phyloP scores from a whole-genome alignment of 2,888 invertebrate species.

The Pristionchus maxplancki region DNA sequence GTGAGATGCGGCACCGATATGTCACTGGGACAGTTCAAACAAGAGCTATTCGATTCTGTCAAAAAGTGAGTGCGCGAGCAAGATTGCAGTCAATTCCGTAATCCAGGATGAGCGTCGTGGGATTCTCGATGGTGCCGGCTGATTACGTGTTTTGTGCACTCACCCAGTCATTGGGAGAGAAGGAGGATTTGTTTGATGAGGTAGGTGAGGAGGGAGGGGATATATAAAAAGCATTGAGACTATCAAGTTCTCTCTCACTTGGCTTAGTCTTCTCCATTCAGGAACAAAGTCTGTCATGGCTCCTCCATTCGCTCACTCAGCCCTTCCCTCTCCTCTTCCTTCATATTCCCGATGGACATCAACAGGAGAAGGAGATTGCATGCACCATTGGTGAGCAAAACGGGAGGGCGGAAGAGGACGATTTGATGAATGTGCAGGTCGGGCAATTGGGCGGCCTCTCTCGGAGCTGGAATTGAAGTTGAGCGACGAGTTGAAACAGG shows the following conservation, averaged over 20 bases:
- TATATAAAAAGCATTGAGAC: too few species aligned
- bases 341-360: conserved; percentile 60
- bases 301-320: conserved; percentile 49
- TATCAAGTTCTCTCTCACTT: too few species aligned
- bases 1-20: conserved; percentile 59
- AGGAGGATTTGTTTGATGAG: conserved; percentile 60
- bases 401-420: neutral
- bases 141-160: conserved; percentile 64
- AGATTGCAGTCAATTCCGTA: neutral
- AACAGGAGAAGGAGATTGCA: conserved; percentile 67
- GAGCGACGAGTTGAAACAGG: conserved; percentile 66
- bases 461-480: conserved; percentile 66
- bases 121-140: conserved; percentile 56
- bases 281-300: conserved; percentile 13
- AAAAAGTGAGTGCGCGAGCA: conserved; percentile 54
- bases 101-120: conserved; percentile 56
- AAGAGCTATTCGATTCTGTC: conserved; percentile 63
- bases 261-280: too few species aligned
- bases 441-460: conserved; percentile 66
- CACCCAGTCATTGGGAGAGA: conserved; percentile 56
- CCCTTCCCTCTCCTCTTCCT: conserved; percentile 62
- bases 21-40: conserved; percentile 64
- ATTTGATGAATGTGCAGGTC: conserved; percentile 54
- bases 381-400: conserved; percentile 62
- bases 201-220: too few species aligned